Conservation (phyloP, 2,888 invertebrate genomes). For the Eucera pruinosa region DNA sequence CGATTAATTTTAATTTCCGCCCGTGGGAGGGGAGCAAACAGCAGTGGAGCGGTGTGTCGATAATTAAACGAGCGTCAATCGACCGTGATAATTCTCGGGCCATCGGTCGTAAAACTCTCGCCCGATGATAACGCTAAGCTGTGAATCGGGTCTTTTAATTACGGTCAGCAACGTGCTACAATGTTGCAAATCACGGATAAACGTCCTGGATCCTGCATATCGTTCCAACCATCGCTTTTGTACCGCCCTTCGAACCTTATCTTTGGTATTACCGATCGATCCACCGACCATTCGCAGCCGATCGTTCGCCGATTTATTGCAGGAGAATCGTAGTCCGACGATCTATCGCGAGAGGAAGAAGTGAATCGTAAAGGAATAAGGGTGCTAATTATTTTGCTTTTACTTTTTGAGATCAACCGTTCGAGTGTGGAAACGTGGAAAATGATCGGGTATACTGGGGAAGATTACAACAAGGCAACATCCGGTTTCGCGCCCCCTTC, state of each 20-base stretch:
- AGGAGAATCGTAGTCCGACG: too few relatives aligned
- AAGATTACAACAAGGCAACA: neutral
- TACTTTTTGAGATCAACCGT: neutral
- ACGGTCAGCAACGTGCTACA: neutral
- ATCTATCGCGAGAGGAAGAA: too few relatives aligned
- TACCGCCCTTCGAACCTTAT: neutral
- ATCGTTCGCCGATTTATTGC: neutral
- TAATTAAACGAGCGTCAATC: slow-evolving; percentile 32
- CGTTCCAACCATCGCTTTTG: neutral
- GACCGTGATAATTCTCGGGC: slow-evolving; percentile 3
- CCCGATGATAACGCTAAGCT: neutral
- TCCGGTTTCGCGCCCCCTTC: slow-evolving; percentile 1
- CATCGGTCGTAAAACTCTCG: slow-evolving; percentile 14
- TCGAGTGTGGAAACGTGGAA: neutral
- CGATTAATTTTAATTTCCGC: slow-evolving; percentile 28
- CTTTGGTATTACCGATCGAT: slow-evolving; percentile 3
- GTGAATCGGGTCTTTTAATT: slow-evolving; percentile 21
- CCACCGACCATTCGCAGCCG: neutral
- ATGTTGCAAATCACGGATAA: slow-evolving; percentile 30
- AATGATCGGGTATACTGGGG: neutral
- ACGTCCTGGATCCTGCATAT: slow-evolving; percentile 5
- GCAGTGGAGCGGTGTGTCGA: slow-evolving; percentile 3
- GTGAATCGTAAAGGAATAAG: too few relatives aligned
- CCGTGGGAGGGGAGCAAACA: neutral
- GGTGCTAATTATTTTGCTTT: neutral